These are phyloP conservation scores for Conchocele bisecta DNA, from an alignment of 2,888 invertebrate genomes.

Conservation along the genomic window DNA sequence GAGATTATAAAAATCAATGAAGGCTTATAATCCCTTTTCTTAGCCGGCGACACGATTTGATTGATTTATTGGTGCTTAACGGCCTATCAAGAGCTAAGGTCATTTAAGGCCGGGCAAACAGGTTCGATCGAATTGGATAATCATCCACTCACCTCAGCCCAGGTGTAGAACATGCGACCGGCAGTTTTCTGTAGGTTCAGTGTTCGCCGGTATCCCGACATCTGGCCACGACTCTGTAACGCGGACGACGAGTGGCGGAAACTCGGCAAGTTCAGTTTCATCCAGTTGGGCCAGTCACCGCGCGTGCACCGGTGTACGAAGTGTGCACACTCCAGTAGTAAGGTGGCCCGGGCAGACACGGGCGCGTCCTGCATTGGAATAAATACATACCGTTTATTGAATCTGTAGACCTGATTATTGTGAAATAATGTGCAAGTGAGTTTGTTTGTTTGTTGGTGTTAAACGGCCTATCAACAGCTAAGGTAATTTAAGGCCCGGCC, in stretches of 20 bases:
- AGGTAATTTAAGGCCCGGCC: too few species aligned
- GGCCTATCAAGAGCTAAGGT: too few species aligned
- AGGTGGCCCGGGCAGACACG: constrained; percentile 94
- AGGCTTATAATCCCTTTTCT: not conserved
- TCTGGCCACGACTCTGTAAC: constrained; percentile 82
- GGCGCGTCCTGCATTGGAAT: constrained; percentile 98
- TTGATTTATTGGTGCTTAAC: too few species aligned
- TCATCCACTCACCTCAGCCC: constrained; percentile 89
- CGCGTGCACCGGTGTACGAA: constrained; percentile 99
- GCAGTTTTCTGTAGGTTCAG: constrained; percentile 92
- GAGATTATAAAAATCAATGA: too few species aligned
- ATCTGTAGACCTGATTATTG: too few species aligned
- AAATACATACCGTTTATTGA: too few species aligned
- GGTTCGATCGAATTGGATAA: not conserved
- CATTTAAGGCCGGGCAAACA: too few species aligned
- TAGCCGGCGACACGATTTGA: too few species aligned
- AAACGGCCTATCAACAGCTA: too few species aligned
- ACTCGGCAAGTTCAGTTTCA: constrained; percentile 92
- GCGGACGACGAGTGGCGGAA: constrained; percentile 83
- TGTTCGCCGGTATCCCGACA: constrained; percentile 85
- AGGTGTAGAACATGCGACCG: constrained; percentile 98
- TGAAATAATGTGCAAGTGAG: too few species aligned
- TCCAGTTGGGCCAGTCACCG: constrained; percentile 99
- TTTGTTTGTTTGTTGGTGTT: too few species aligned
- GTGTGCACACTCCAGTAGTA: constrained; percentile 96